Percentiles rank a stretch among this genome's conserved stretches.
Conservation (phyloP, 2,797 vertebrate genomes). For the Peromyscus melanophrys region DNA sequence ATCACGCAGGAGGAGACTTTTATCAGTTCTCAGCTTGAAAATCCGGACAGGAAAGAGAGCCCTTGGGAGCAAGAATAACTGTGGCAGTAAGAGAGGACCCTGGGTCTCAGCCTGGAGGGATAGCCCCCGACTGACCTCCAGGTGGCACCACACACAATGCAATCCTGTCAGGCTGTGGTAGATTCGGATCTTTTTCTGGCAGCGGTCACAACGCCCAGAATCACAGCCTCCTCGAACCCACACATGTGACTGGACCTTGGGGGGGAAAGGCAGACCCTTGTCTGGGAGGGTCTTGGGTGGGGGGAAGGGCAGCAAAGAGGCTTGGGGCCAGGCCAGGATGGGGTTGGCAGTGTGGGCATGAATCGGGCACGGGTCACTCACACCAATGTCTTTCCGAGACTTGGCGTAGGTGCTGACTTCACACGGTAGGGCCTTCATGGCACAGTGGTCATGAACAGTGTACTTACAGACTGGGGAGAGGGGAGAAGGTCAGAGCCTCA, state of each 20-base stretch:
- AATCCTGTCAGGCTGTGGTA: conserved; percentile 94
- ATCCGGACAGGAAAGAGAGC: conserved; percentile 2
- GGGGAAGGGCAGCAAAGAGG: not conserved
- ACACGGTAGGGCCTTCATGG: conserved; percentile 93
- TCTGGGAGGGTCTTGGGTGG: not conserved
- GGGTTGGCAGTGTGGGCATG: not conserved
- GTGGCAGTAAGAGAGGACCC: not conserved
- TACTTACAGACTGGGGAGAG: conserved; percentile 93
- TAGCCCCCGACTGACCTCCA: conserved; percentile 89
- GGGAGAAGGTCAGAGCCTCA: conserved; percentile 30
- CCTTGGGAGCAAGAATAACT: not conserved
- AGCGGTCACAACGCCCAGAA: conserved; percentile 93
- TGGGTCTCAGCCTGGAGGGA: not conserved
- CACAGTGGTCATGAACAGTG: conserved; percentile 95
- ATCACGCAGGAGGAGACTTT: not conserved
- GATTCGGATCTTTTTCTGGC: conserved; percentile 97
- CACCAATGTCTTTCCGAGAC: conserved; percentile 95
- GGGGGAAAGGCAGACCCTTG: not conserved
- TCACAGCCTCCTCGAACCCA: conserved; percentile 96
- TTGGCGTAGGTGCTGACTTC: conserved; percentile 97
- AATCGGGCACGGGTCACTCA: conserved; percentile 84
- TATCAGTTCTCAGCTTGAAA: not conserved
- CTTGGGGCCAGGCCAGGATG: not conserved
- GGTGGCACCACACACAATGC: conserved; percentile 97
- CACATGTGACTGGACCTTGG: conserved; percentile 93